Evolutionary conservation across 2,113 vertebrate genomes (phyloP), one percentile per base, ranked within the genome.

Genomic region (Dromas ardeola): DNA sequence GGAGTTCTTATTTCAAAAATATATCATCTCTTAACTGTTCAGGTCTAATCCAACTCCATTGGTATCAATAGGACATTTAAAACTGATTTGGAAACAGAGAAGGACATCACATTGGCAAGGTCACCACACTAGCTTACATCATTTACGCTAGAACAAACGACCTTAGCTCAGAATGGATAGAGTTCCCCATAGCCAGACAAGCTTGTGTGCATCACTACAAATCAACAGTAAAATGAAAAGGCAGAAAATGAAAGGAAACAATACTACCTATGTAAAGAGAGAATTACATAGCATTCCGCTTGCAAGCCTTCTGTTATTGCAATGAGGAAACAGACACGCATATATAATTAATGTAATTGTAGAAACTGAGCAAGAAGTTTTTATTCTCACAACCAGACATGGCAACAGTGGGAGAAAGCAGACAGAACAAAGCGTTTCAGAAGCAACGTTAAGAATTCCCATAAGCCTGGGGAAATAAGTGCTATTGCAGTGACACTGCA

Each of bases 241-340:
- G 25, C 22, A 91, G 23, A 56, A 83, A 56, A 10, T 18, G 12
- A 76, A 77, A 88, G 36, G 9, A 73, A 96, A 45, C 16, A 71
- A 4, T 16, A 55, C 22, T 34, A 42, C 14, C 26, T 30, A 34
- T 5, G 4, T 30, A 62, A 81, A 76, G 72, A 84, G 19, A 73
- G 2, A 81, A 59, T 27, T 65, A 40, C 11, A 38, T 2, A 49
- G 15, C 13, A 78, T 49, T 77, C 55, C 0, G 0, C 32, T 49
- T 52, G 9, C 59, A 84, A 76, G 19, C 36, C 18, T 72, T 52
- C 43, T 65, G 40, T 34, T 76, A 59, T 3, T 29, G 26, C 49
- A 86, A 47, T 17, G 8, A 80, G 23, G 21, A 52, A 83, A 82
- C 65, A 21, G 14, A 36, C 14, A n/a, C 10, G 23, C 22, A 47